These are phyloP conservation scores for Frankliniella fusca DNA, from an alignment of 2,888 invertebrate species.

Conservation along the genomic window DNA sequence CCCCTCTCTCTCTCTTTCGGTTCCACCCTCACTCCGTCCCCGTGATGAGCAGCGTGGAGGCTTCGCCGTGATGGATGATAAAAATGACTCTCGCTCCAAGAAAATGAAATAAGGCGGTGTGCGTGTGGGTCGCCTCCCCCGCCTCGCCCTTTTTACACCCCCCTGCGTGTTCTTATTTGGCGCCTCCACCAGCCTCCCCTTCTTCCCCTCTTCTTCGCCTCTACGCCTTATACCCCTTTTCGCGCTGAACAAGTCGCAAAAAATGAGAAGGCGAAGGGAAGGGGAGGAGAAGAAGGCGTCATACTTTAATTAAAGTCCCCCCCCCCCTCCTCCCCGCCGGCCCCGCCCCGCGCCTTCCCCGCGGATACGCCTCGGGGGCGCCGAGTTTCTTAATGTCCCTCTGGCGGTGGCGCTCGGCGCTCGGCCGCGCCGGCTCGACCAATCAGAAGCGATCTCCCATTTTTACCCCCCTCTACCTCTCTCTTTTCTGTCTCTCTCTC, in stretches of 20 bases:
- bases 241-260: constrained; percentile 16
- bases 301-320: constrained; percentile 26
- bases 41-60: too few relatives aligned
- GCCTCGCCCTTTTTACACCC: background rate
- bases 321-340: background rate
- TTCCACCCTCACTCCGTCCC: too few relatives aligned
- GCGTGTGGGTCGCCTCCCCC: background rate
- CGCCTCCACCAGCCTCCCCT: background rate
- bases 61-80: constrained; percentile 8
- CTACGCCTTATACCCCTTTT: background rate
- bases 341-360: too few relatives aligned
- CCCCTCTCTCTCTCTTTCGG: too few relatives aligned
- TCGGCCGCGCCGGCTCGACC: background rate
- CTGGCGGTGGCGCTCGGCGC: background rate
- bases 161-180: background rate
- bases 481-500: background rate
- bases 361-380: background rate
- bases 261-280: background rate
- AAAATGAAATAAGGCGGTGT: constrained; percentile 7
- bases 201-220: background rate
- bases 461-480: background rate
- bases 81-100: constrained; percentile 15
- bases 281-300: background rate
- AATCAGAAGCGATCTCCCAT: constrained; percentile 24
- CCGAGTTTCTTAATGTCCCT: constrained; percentile 21